Base-by-base conservation (phyloP, 2,797 vertebrate species). In the Odontamblyopus lacepedii region DNA sequence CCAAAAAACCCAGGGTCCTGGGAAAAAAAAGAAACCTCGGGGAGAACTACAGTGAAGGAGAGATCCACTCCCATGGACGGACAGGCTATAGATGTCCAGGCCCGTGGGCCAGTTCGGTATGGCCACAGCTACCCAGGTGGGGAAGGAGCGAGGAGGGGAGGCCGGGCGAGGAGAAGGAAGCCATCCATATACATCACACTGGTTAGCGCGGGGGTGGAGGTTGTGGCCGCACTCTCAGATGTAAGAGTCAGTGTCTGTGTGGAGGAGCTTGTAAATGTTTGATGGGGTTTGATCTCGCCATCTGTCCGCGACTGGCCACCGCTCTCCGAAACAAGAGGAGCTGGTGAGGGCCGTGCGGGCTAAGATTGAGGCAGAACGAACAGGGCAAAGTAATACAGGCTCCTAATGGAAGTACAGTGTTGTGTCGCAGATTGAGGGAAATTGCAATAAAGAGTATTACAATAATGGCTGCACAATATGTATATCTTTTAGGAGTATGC, bases 231-330 rank as follows among this genome's bases (percentile, higher is more conserved):
- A 79, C 69, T 82, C 72, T 85, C 80, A 88, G 83, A 87, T 86
- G 83, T 84, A 79, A 81, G 82, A 66, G 75, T 73, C 73, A n/a
- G 66, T 67, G 63, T 66, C 66, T 67, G 29, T 67, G 51, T 83
- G 82, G 82, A 84, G 16, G 80, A 82, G 85, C 86, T 84, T 88
- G 90, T 92, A 90, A 92, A 90, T 92, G 92, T 93, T 92, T 93
- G 89, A 92, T 92, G 86, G 87, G 81, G 75, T 88, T 90, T 91
- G 89, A 86, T 90, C 83, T 85, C 48, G 84, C 87, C 92, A 93
- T 92, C 89, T 90, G 92, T 88, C 89, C 87, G 79, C 85, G 70
- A 75, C 78, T 76, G 77, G 83, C 69, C 76, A 78, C 78, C 73
- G 79, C 79, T 79, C 35, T 70, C 69, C 71, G 70, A 75, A 41